Evolutionary conservation across 2,797 vertebrate species (phyloP), one percentile per base, ranked within the genome.

Genomic region (Characodon lateralis): DNA sequence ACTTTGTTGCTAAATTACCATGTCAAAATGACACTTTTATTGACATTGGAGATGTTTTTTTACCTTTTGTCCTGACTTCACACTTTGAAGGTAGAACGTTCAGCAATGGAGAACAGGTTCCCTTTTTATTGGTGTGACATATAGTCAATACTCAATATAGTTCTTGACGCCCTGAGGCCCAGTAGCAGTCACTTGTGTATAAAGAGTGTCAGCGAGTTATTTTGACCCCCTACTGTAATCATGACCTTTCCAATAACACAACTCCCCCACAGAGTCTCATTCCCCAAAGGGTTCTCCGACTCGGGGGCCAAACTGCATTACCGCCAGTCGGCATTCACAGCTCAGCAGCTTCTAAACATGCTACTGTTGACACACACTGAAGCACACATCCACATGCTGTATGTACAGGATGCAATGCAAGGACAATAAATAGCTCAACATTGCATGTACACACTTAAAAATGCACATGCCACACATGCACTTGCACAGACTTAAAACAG

Each of bases 111-210:
- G 91, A 93, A 95, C 94, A 94, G 93, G 87, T 94, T 94, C 94
- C 91, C 94, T 94, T 93, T 95, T 95, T 95, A 95, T 95, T 94
- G 93, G 91, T 89, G 84, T 95, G 95, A 96, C 94, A 95, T 87
- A 93, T 94, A 95, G 95, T 96, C 95, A 95, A 95, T 95, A 95
- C 94, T 95, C 94, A 95, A 96, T 95, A 95, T 96, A 95, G 94
- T 94, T 93, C 93, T 93, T 83, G 92, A 94, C 92, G 93, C 93
- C 93, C 94, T 13, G 86, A 93, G 93, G 95, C 91, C 89, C 90
- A 88, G 83, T 89, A 86, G 93, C 92, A 93, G 92, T 92, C 94
- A 93, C 92, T 94, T 91, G 94, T 94, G 94, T 94, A 94, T 93
- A 95, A 92, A 91, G 93, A 94, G 91, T 95, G 94, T 94, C 92